phyloP scores from a whole-genome alignment of 2,797 vertebrate genomes.

The Poeciliopsis gracilis region DNA sequence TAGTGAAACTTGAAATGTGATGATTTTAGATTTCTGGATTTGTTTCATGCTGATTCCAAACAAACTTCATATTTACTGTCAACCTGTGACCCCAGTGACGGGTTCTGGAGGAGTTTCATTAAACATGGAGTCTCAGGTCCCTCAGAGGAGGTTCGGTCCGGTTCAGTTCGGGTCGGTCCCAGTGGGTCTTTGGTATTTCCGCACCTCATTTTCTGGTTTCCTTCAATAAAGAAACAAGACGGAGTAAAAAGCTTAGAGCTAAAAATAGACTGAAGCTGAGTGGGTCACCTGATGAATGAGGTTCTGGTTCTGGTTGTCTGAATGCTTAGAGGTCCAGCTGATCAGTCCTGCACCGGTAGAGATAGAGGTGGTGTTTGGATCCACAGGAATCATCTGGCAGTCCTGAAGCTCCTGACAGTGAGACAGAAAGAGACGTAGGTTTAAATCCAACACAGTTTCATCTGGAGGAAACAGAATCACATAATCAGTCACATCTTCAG shows the following conservation, averaged over 20 bases:
- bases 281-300: constrained; percentile 10
- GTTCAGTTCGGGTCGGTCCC: constrained; percentile 38
- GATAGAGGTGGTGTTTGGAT: no score
- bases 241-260: constrained; percentile 31
- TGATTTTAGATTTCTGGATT: background rate
- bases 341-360: no score
- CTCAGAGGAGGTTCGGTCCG: constrained; percentile 1
- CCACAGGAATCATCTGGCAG: no score
- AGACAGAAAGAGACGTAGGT: background rate
- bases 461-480: background rate
- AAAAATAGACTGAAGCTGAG: constrained; percentile 58
- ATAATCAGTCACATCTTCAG: no score
- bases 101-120: background rate
- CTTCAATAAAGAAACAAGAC: constrained; percentile 28
- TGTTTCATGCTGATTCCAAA: background rate
- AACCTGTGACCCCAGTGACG: background rate
- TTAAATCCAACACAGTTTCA: background rate
- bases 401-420: no score
- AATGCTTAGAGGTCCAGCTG: background rate
- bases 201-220: constrained; percentile 63
- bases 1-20: background rate
- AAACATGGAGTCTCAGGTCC: background rate
- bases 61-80: background rate
- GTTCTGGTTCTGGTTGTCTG: constrained; percentile 1
- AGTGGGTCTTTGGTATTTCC: constrained; percentile 67